These are phyloP conservation scores for Paedocypris micromegethes DNA, from an alignment of 2,797 vertebrate species.

Conservation along the genomic window DNA sequence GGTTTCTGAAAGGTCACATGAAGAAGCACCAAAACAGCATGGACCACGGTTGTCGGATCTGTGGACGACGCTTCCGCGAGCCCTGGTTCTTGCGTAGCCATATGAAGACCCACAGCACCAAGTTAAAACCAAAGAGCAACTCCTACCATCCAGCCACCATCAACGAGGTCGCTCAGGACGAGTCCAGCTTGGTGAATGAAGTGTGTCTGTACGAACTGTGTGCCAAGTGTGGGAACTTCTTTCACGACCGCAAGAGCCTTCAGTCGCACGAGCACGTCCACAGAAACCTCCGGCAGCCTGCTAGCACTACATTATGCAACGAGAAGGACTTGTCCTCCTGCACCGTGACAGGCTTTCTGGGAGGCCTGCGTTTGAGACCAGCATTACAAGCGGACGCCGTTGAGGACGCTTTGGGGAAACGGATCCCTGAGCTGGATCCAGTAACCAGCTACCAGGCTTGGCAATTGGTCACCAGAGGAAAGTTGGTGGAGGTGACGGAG, in stretches of 20 bases:
- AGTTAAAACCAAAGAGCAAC: conserved; percentile 74
- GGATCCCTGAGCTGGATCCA: conserved; percentile 89
- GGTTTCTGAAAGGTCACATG: conserved; percentile 93
- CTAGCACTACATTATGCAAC: conserved; percentile 27
- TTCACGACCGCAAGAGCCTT: conserved; percentile 82
- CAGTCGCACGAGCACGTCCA: conserved; percentile 81
- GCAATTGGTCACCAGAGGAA: conserved; percentile 91
- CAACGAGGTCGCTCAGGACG: conserved; percentile 86
- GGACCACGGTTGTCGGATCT: conserved; percentile 92
- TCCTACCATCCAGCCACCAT: conserved; percentile 78
- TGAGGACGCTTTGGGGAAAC: conserved; percentile 59
- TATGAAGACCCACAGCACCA: conserved; percentile 91
- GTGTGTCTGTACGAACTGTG: conserved; percentile 91
- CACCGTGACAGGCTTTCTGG: conserved; percentile 75
- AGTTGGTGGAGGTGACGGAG: conserved; percentile 81
- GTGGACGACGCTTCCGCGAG: conserved; percentile 93
- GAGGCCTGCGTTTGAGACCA: conserved; percentile 76
- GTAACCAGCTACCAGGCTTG: conserved; percentile 95
- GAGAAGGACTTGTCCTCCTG: conserved; percentile 47
- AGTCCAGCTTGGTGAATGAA: conserved; percentile 74
- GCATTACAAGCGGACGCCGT: conserved; percentile 54
- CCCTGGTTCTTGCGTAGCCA: conserved; percentile 98
- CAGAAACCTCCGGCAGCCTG: conserved; percentile 54
- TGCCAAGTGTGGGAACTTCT: conserved; percentile 90
- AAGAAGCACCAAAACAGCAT: conserved; percentile 88